A percentile compares a stretch with the other conserved stretches of the same genome.
Evolutionary conservation across 2,888 invertebrate species (phyloP).

Genomic region (Ochropacha duplaris): DNA sequence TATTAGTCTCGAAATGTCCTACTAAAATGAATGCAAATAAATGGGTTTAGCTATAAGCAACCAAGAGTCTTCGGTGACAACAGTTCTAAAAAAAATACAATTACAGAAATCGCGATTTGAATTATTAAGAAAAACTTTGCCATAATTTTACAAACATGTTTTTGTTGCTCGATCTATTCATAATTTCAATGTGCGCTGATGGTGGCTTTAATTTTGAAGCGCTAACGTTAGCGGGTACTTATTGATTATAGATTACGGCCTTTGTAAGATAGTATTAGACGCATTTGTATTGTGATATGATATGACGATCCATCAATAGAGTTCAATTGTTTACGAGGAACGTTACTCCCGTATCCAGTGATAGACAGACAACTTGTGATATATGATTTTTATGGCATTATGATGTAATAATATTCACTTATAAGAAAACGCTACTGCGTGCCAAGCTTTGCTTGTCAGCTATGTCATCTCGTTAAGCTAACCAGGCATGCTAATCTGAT

Average conservation of each 20-base stretch:
- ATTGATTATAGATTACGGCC: conserved; percentile 44
- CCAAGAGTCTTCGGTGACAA: too few relatives aligned
- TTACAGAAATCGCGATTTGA: too few relatives aligned
- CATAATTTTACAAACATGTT: neutral
- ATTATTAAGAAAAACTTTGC: neutral
- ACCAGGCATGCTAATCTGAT: too few relatives aligned
- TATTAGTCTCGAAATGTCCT: too few relatives aligned
- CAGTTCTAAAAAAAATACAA: too few relatives aligned
- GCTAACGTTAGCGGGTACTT: conserved; percentile 30
- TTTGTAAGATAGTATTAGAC: conserved; percentile 20
- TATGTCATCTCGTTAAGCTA: too few relatives aligned
- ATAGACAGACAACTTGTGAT: neutral
- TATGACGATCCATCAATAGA: conserved; percentile 32
- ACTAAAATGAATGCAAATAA: too few relatives aligned
- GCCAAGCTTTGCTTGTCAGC: too few relatives aligned
- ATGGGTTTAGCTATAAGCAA: too few relatives aligned
- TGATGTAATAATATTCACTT: too few relatives aligned
- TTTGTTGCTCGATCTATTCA: conserved; percentile 24
- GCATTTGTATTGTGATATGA: conserved; percentile 14
- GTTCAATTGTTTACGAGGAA: conserved; percentile 28
- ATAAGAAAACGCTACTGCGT: too few relatives aligned
- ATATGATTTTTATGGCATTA: neutral
- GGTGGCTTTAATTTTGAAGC: conserved; percentile 22
- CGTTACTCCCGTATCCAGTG: conserved; percentile 17
- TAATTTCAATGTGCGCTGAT: conserved; percentile 31